These are phyloP conservation scores for Mesodorylaimus sp. DNA, from an alignment of 2,888 invertebrate genomes.

Conservation along the genomic window DNA sequence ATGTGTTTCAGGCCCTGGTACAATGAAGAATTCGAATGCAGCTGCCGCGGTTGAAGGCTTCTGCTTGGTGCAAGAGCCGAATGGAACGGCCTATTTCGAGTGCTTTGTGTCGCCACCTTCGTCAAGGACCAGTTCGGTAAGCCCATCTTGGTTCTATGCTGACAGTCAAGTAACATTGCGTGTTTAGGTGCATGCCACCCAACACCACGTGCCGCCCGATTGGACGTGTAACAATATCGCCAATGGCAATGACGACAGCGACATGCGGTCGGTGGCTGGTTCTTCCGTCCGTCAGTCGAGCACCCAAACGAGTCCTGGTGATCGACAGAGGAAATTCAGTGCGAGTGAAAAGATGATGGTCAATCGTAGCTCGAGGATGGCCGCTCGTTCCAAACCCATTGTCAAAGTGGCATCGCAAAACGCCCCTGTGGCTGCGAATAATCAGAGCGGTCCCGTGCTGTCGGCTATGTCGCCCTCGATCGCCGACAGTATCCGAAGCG, in stretches of 20 bases:
- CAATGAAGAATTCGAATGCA: not conserved
- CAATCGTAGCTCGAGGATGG: not conserved
- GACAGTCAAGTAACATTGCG: too few species aligned
- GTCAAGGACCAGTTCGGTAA: too few species aligned
- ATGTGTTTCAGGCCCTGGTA: too few species aligned
- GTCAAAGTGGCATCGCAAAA: constrained; percentile 8
- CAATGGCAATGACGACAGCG: not conserved
- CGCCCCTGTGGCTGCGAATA: not conserved
- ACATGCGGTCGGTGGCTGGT: not conserved
- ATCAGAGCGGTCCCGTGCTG: not conserved
- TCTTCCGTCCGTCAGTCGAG: not conserved
- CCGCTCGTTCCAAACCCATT: too few species aligned
- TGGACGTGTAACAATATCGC: not conserved
- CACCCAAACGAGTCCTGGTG: constrained; percentile 8
- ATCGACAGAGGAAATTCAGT: not conserved
- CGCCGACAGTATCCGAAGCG: constrained; percentile 73
- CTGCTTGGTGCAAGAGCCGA: constrained; percentile 15
- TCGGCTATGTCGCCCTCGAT: constrained; percentile 72
- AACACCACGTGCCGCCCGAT: too few species aligned
- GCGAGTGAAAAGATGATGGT: not conserved
- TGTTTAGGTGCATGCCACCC: too few species aligned
- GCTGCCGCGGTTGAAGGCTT: not conserved
- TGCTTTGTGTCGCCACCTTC: not conserved
- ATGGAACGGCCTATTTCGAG: not conserved
- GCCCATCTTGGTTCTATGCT: too few species aligned